Percentiles rank a stretch among this genome's conserved stretches.
Conservation (phyloP, 1,140 invertebrate species). For the Cyclina sinensis region DNA sequence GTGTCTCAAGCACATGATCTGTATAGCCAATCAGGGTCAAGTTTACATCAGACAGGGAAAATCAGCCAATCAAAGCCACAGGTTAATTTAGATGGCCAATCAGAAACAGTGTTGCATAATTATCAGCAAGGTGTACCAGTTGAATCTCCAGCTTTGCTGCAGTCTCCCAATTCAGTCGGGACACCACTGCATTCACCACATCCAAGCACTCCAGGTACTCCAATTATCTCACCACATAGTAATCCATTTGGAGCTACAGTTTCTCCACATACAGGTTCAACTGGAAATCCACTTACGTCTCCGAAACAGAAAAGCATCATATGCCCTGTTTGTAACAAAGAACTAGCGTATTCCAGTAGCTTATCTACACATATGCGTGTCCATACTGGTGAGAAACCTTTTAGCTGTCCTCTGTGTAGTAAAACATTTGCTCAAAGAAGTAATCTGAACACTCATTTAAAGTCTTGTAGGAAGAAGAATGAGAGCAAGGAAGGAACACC, state of each 20-base stretch:
- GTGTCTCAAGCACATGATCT: not conserved
- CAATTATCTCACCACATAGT: not conserved
- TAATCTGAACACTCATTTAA: conserved; percentile 91
- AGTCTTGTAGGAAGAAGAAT: conserved; percentile 54
- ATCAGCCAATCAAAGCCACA: not conserved
- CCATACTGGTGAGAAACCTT: conserved; percentile 99
- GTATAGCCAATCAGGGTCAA: not conserved
- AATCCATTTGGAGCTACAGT: not conserved
- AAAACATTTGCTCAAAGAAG: conserved; percentile 99
- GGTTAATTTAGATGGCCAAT: not conserved
- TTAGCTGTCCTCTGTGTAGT: conserved; percentile 98
- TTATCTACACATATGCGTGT: conserved; percentile 98
- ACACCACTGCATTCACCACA: conserved; percentile 12
- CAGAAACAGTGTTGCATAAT: conserved; percentile 12
- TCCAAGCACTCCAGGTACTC: conserved; percentile 23
- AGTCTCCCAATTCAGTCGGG: conserved; percentile 25
- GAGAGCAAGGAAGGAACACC: conserved; percentile 44
- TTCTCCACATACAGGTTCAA: not conserved
- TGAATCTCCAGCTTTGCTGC: not conserved
- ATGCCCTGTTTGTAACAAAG: conserved; percentile 97
- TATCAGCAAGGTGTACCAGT: not conserved
- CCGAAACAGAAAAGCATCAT: conserved; percentile 87
- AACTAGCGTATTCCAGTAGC: conserved; percentile 98
- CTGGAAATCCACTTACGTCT: conserved; percentile 30
- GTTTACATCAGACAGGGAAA: not conserved